These are phyloP conservation scores for Oceanites oceanicus DNA, from an alignment of 2,113 vertebrate genomes.

Conservation along the genomic window DNA sequence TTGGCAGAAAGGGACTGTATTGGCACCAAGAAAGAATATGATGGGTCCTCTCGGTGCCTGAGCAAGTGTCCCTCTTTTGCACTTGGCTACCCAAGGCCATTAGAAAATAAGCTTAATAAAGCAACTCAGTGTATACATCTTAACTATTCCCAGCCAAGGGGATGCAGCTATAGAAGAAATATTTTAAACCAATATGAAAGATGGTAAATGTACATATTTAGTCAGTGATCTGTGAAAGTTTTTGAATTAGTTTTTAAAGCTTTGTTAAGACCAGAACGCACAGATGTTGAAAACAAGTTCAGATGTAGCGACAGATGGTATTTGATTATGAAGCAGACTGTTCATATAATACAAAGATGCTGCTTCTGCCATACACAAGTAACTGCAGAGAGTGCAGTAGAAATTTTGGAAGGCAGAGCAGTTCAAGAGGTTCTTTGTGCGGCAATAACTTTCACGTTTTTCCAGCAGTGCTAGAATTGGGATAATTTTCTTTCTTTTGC, in stretches of 20 bases:
- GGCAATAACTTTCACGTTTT: constrained; percentile 81
- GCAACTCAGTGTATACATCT: constrained; percentile 72
- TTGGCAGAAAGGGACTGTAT: constrained; percentile 83
- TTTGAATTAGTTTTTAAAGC: constrained; percentile 98
- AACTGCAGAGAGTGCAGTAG: constrained; percentile 88
- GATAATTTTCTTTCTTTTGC: constrained; percentile 70
- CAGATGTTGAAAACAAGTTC: constrained; percentile 99
- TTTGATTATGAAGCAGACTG: constrained; percentile 99
- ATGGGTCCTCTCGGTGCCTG: constrained; percentile 82
- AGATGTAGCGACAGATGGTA: constrained; percentile 99
- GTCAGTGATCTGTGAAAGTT: constrained; percentile 95
- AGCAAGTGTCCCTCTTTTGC: constrained; percentile 82
- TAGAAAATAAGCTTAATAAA: constrained; percentile 85
- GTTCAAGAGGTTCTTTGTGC: constrained; percentile 85
- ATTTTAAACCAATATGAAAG: constrained; percentile 78
- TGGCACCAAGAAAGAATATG: constrained; percentile 84
- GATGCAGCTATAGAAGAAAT: constrained; percentile 76
- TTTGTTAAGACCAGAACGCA: constrained; percentile 99
- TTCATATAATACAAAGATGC: constrained; percentile 99
- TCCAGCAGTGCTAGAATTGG: constrained; percentile 76
- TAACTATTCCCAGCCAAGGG: constrained; percentile 70
- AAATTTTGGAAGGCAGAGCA: constrained; percentile 84
- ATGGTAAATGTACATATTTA: constrained; percentile 87
- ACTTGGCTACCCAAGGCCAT: constrained; percentile 86
- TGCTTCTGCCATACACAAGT: constrained; percentile 96